Evolutionary conservation across 2,888 invertebrate species (phyloP), one percentile per base, ranked within the genome.

Genomic region (Cheilosia scutellata): DNA sequence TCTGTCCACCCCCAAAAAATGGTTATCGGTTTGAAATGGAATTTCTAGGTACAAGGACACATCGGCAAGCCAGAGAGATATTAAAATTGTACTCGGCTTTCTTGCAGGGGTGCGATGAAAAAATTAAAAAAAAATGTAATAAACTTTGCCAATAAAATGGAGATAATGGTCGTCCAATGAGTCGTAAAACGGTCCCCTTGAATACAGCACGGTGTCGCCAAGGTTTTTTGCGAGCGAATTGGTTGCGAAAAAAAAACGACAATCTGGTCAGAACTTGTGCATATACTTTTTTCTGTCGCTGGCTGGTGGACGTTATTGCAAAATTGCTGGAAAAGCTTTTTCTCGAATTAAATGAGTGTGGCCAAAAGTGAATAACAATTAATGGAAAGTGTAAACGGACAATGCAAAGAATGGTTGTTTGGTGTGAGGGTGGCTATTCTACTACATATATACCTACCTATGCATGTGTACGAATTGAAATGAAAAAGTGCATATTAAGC

Each of bases 121-220:
- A 79, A 62, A 76, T 68, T 42, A 25, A 70, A 79, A 72, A 66
- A 82, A 11, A 11, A 11, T 11, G 37, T 86, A 86, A 86, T 86
- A 86, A 86, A 82, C 82, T 86, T 86, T 82, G 65, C 76, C 82
- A 86, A 86, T 86, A 86, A 86, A 86, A 86, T 53, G 82, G 80
- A 86, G 82, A 86, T 86, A 86, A 86, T 86, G 82, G 86, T 76
- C 86, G 86, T 76, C 82, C 86, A 86, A 86, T 82, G 86, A 82
- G 86, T 86, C 86, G 82, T 86, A 82, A 86, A 86, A 76, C 76
- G 76, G 76, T 86, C 62, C 66, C 72, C 71, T 82, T 68, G 76
- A 77, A 82, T 80, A 80, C 76, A 80, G 80, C 66, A 82, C 62
- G 66, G 76, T 86, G 86, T 86, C 86, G 86, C 86, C 86, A 86